These are phyloP conservation scores for Drosophila ochracea DNA, from an alignment of 2,888 invertebrate species.

Conservation along the genomic window DNA sequence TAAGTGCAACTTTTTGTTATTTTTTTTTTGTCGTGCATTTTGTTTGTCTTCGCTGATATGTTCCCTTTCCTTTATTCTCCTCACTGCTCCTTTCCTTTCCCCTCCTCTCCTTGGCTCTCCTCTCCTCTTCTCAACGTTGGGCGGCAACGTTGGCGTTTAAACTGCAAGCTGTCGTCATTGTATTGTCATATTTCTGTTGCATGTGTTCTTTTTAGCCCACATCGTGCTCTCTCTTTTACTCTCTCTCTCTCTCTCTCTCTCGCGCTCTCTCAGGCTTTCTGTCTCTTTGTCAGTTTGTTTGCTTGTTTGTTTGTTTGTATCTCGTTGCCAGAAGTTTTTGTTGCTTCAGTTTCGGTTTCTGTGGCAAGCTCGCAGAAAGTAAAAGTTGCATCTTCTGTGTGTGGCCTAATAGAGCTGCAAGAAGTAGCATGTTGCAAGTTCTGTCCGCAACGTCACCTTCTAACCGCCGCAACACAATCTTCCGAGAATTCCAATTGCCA, in stretches of 20 bases:
- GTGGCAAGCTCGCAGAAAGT: slow-evolving; percentile 59
- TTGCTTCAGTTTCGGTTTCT: slow-evolving; percentile 14
- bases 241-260: neutral
- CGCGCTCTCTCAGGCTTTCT: neutral
- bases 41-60: slow-evolving; percentile 66
- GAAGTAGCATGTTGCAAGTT: slow-evolving; percentile 24
- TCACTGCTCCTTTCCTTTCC: neutral
- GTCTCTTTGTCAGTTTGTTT: slow-evolving; percentile 13
- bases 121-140: neutral
- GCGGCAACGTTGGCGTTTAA: slow-evolving; percentile 39
- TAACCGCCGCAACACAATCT: slow-evolving; percentile 1
- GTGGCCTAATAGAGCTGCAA: slow-evolving; percentile 47
- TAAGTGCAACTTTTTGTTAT: neutral
- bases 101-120: neutral
- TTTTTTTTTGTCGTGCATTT: slow-evolving; percentile 56
- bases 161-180: slow-evolving; percentile 70
- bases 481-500: slow-evolving; percentile 10
- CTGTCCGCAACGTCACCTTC: slow-evolving; percentile 10
- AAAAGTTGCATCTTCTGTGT: slow-evolving; percentile 60
- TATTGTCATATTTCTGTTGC: slow-evolving; percentile 66
- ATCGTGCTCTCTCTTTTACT: neutral
- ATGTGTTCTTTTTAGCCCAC: slow-evolving; percentile 29
- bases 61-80: neutral
- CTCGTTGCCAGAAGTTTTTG: slow-evolving; percentile 42
- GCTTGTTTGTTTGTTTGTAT: slow-evolving; percentile 49